Evolutionary conservation across 2,113 vertebrate genomes (phyloP), one percentile per base, ranked within the genome.

Genomic region (Paradoxurus hermaphroditus): DNA sequence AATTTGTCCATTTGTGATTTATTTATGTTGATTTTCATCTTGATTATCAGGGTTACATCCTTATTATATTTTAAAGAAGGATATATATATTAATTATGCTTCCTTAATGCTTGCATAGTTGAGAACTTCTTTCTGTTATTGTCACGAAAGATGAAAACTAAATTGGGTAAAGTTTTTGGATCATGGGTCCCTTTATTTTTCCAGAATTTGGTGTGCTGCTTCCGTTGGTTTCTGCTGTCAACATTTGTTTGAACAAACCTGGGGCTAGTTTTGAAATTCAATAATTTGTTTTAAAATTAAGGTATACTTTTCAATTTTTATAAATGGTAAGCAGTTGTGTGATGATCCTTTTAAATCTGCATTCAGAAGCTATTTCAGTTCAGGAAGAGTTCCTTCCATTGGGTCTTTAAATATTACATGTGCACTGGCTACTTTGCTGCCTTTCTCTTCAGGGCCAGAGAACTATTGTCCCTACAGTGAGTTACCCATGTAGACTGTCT

Each of bases 11-110:
- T 67, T 70, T 72, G 25, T 91, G 23, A 91, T 83, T 78, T 82
- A 65, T 65, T 86, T 90, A 53, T 88, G 78, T 90, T 65, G 15
- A 78, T 86, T 95, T 96, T 91, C 34, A 39, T 81, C 31, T 95
- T 78, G 36, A 49, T 83, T 65, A 68, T 8, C 23, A 84, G 11
- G 25, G 3, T 63, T 88, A 34, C 16, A 4, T 79, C 7, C 15
- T 83, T 21, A 39, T 46, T 25, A 23, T n/a, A 83, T 62, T 94
- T 73, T 86, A 49, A 83, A 94, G 11, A 62, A 29, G 16, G 2
- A 44, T 65, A 34, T 49, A 23, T 59, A 11, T 31, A 72, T 59
- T n/a, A 41, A 81, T 77, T 86, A 53, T 53, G 63, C 39, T 86
- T 84, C 29, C 39, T 59, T 67, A 92, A 75, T 94, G 2, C 44